Base-by-base conservation (phyloP, 2,888 invertebrate species). In the Notocelia uddmanniana region DNA sequence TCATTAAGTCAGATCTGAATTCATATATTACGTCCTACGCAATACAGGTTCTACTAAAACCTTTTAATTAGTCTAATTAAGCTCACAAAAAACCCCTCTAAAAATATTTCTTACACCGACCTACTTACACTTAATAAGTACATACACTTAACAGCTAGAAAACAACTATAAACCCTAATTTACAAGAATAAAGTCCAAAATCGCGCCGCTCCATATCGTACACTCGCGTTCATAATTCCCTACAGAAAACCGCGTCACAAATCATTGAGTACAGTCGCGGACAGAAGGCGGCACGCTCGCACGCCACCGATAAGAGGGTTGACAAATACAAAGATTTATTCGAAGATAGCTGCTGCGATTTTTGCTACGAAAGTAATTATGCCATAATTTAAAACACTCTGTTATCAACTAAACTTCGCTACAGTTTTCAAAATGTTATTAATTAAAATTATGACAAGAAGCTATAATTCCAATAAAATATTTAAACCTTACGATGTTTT, bases 251-350 rank as follows among this genome's bases (percentile, higher is more conserved):
- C 62, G 69, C 64, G 64, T 64, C 69, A 69, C 64, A 70, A 74
- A 74, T 62, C 71, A 75, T 69, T 68, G 54, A 41, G 75, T 75
- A 73, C 69, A 66, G 68, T 70, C 69, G 60, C 63, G 74, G 50
- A 75, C 76, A 76, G 76, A 71, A 60, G 63, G 50, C 68, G 62
- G 73, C 58, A 41, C 69, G 48, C 67, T 60, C 54, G 64, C 68
- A 62, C 68, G 63, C 37, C 79, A 78, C 79, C 77, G 78, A 79
- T 80, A 79, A 79, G 75, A 71, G 69, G 74, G 76, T 74, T 80
- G 81, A 83, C 83, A 80, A 84, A 84, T 83, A 82, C 79, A 73
- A 80, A 78, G 78, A 80, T 81, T 79, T 68, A 72, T 62, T 45
- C 31, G 45, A 34, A 54, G 54, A 60, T 60, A 55, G 15, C 19